Evolutionary conservation across 2,888 invertebrate genomes (phyloP), one percentile per base, ranked within the genome.

Genomic region (Drosophila rubida): DNA sequence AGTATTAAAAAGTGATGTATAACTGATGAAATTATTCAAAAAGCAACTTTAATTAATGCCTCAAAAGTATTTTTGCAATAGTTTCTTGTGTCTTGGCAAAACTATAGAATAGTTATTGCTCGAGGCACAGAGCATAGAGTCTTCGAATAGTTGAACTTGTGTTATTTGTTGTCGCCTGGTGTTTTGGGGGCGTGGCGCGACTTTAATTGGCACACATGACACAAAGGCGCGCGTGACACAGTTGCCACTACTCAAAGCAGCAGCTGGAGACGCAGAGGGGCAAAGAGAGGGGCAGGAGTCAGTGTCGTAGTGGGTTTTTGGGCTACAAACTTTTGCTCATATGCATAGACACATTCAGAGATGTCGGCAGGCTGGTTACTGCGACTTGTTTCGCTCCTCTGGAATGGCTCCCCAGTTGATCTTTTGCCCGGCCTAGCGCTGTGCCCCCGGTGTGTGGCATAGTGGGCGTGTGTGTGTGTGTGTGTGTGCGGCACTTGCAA

Each of bases 201-300:
- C 79, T 87, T 88, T 87, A 84, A 84, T 88, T 84, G 84, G 85
- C 88, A 81, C 84, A 88, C 88, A 84, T 69, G 85, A 62, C 68
- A 73, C 80, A 78, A 69, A 66, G 48, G 64, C 60, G 78, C 61
- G 74, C 83, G 80, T 81, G 81, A 81, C 81, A 81, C 83, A 82
- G 77, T 85, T 84, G 81, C 84, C 78, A 68, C 69, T 66, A 62
- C 51, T 65, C 32, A 44, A 16, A 30, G 59, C 25, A 23, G 44
- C 55, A 45, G 13, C 45, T 23, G 42, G 39, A 23, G 44, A 2
- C 6, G 37, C 30, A n/a, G n/a, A 27, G 32, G n/a, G 32, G 1
- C 32, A n/a, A 1, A 4, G 32, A 4, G 3, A 4, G 39, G 30
- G 6, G 14, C 4, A 3, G 37, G 30, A 8, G 19, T 6, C 27